Percentiles rank a stretch among this genome's conserved stretches.
Conservation (phyloP, 2,113 vertebrate genomes). For the Pterocles burchelli region DNA sequence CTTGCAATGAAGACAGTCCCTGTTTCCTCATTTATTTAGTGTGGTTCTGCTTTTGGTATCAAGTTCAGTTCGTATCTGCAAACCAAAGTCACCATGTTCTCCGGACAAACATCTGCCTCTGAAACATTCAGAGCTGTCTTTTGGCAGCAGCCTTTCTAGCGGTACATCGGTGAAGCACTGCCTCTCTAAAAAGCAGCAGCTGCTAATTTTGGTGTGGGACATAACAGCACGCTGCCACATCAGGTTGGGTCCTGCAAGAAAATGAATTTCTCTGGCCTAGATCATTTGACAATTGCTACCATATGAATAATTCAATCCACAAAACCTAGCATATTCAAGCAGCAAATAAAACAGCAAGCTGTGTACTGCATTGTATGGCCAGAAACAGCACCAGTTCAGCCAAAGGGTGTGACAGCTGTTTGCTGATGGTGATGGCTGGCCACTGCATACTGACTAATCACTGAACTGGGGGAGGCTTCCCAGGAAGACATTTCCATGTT, state of each 20-base stretch:
- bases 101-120: conserved; percentile 45
- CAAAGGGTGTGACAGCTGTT: conserved; percentile 61
- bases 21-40: neutral
- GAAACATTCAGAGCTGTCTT: neutral
- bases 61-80: neutral
- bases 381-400: conserved; percentile 23
- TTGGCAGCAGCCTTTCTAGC: conserved; percentile 10
- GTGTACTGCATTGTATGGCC: neutral
- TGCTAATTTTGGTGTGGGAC: conserved; percentile 42
- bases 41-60: neutral
- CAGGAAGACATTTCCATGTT: neutral
- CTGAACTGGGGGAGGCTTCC: neutral
- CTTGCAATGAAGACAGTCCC: neutral
- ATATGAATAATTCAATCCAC: conserved; percentile 38
- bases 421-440: neutral
- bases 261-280: conserved; percentile 41
- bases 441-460: neutral
- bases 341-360: conserved; percentile 22
- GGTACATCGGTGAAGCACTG: neutral
- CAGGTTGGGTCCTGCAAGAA: conserved; percentile 45
- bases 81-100: conserved; percentile 17
- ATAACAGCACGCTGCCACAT: conserved; percentile 17
- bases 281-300: conserved; percentile 31
- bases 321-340: conserved; percentile 13
- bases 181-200: conserved; percentile 43